These are phyloP conservation scores for Ianthella basta DNA, from an alignment of 37 sponge, comb jelly and placozoan species.

Conservation along the genomic window DNA sequence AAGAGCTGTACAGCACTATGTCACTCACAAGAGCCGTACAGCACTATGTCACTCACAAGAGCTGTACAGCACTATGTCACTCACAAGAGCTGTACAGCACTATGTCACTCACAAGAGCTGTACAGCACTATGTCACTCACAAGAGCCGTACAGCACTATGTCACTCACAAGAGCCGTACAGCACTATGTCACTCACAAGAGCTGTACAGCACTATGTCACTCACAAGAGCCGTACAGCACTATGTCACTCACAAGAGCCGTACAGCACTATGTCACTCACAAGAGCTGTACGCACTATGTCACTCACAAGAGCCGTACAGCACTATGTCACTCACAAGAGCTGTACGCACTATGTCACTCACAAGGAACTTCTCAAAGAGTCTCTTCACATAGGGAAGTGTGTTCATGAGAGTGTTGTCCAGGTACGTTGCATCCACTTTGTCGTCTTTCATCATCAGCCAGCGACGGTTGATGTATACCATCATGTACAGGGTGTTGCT, in stretches of 20 bases:
- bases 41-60: background rate
- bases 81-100: too few relatives aligned
- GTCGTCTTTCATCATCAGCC: conserved; percentile 52
- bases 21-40: conserved; percentile 78
- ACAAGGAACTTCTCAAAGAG: conserved; percentile 86
- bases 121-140: background rate
- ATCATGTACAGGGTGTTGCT: conserved; percentile 83
- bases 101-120: conserved; percentile 74
- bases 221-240: too few relatives aligned
- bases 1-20: too few relatives aligned
- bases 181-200: too few relatives aligned
- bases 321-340: background rate
- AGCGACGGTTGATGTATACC: conserved; percentile 62
- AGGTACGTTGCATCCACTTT: conserved; percentile 45
- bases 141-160: background rate
- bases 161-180: too few relatives aligned
- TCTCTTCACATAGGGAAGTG: conserved; percentile 55
- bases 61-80: background rate
- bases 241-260: too few relatives aligned
- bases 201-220: too few relatives aligned
- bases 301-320: background rate
- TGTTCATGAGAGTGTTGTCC: conserved; percentile 60
- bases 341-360: conserved; percentile 14
- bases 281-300: too few relatives aligned
- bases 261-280: too few relatives aligned